These are phyloP conservation scores for Lacanobia oleracea DNA, from an alignment of 2,888 invertebrate species.

Conservation along the genomic window DNA sequence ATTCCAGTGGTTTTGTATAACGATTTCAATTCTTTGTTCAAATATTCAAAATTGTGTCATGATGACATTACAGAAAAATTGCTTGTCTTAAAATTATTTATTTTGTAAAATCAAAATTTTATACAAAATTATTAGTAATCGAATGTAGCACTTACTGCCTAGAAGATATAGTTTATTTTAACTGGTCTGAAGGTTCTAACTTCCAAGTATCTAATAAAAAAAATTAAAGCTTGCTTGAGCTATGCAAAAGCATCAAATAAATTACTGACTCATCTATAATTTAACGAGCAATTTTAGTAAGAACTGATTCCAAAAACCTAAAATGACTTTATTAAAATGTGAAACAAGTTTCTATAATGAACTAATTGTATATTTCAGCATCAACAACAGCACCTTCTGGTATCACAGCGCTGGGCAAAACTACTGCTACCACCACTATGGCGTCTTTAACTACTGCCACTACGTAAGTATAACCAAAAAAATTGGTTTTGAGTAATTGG, in stretches of 20 bases:
- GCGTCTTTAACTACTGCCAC: slow-evolving; percentile 76
- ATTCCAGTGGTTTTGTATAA: background rate
- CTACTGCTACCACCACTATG: slow-evolving; percentile 75
- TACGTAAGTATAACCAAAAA: too few species aligned
- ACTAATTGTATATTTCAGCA: slow-evolving; percentile 70
- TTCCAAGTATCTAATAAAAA: too few species aligned
- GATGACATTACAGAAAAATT: slow-evolving; percentile 29
- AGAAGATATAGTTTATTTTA: background rate
- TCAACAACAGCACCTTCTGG: slow-evolving; percentile 80
- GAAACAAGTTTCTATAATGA: background rate
- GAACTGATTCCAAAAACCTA: background rate
- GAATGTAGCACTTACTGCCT: background rate
- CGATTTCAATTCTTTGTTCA: slow-evolving; percentile 6
- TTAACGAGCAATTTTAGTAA: background rate
- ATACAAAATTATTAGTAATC: slow-evolving; percentile 17
- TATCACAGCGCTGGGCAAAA: slow-evolving; percentile 78
- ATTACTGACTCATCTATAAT: too few species aligned
- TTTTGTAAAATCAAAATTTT: background rate
- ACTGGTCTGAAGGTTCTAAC: too few species aligned
- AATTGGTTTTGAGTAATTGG: too few species aligned
- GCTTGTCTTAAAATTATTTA: slow-evolving; percentile 13
- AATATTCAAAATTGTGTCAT: slow-evolving; percentile 48
- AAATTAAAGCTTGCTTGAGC: too few species aligned
- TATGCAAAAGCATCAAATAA: too few species aligned
- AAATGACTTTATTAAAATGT: background rate